phyloP scores from a whole-genome alignment of 2,888 invertebrate species.

The Lamellibrachia satsuma region DNA sequence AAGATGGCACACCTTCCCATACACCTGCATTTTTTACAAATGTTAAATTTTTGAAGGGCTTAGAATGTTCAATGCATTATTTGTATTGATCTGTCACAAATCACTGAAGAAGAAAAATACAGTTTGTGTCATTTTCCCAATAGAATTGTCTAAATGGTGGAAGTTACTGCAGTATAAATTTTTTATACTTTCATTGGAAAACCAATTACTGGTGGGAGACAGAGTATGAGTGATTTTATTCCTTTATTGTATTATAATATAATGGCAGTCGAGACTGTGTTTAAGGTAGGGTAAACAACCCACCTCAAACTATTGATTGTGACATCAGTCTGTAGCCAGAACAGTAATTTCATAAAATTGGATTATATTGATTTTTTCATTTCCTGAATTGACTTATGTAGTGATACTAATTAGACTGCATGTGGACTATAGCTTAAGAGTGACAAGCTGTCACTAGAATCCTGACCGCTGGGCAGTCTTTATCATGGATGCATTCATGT shows the following conservation, averaged over 20 bases:
- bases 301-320: neutral
- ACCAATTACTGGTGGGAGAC: neutral
- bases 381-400: neutral
- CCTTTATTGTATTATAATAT: neutral
- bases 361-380: neutral
- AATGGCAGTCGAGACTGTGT: neutral
- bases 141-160: neutral
- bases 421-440: neutral
- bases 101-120: neutral
- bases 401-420: neutral
- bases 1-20: neutral
- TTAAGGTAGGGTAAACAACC: neutral
- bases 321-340: neutral
- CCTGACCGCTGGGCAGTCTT: neutral
- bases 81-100: neutral
- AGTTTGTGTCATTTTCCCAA: neutral
- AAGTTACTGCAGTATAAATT: neutral
- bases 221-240: neutral
- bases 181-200: neutral
- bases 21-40: neutral
- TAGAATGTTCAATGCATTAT: neutral
- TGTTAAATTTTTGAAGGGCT: neutral
- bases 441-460: neutral
- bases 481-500: neutral
- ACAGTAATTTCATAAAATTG: neutral